phyloP scores from a whole-genome alignment of 35 echinoderm and acorn worm genomes.

The Strongylocentrotus purpuratus region DNA sequence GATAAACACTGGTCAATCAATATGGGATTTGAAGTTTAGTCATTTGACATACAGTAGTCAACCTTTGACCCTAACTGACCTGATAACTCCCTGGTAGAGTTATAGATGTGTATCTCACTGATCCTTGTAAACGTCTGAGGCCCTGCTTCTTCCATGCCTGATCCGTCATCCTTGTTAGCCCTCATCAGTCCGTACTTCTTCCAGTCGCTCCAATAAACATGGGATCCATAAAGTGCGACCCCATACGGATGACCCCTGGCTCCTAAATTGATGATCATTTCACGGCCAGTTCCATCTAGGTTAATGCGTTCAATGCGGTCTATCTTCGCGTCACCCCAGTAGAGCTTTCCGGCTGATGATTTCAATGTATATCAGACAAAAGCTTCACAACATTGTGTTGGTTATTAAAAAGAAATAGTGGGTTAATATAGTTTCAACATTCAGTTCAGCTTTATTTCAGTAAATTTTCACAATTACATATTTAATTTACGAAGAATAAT shows the following conservation, averaged over 20 bases:
- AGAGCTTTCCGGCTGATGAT: slow-evolving; percentile 65
- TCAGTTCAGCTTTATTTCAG: not conserved
- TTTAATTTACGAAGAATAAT: not conserved
- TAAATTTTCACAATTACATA: not conserved
- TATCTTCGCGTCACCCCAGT: slow-evolving; percentile 85
- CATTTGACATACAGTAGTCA: too few relatives aligned
- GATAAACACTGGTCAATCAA: too few relatives aligned
- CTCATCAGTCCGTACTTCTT: slow-evolving; percentile 62
- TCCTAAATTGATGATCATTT: slow-evolving; percentile 42
- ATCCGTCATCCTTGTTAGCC: slow-evolving; percentile 57
- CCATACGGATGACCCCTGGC: slow-evolving; percentile 61
- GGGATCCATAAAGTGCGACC: slow-evolving; percentile 49
- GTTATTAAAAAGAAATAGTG: too few relatives aligned
- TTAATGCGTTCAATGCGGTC: slow-evolving; percentile 69
- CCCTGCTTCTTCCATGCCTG: slow-evolving; percentile 34
- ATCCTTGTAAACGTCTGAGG: slow-evolving; percentile 55
- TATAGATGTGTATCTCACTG: slow-evolving; percentile 69
- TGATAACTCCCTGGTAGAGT: not conserved
- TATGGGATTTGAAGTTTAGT: too few relatives aligned
- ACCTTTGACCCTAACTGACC: not conserved
- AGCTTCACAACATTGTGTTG: not conserved
- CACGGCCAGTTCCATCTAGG: slow-evolving; percentile 47
- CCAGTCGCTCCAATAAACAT: slow-evolving; percentile 95
- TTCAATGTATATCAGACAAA: not conserved
- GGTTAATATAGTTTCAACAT: not conserved